phyloP scores from a whole-genome alignment of 1,140 invertebrate genomes.

The Hetaerina americana region DNA sequence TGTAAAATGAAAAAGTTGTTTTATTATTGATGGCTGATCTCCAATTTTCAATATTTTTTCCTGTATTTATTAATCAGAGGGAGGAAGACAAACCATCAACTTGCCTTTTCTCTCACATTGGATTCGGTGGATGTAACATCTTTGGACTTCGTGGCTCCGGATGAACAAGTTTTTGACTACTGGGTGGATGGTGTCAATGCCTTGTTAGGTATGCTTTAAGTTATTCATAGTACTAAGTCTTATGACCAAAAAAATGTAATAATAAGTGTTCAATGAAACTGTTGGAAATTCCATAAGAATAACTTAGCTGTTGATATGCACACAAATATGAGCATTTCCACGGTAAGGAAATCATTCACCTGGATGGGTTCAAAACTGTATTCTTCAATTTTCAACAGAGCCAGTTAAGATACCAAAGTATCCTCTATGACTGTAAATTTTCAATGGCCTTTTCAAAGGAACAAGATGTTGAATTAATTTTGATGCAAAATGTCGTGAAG shows the following conservation, averaged over 20 bases:
- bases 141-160: slow-evolving; percentile 83
- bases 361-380: too few relatives aligned
- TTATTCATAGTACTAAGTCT: slow-evolving; percentile 2
- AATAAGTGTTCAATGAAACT: too few relatives aligned
- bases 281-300: too few relatives aligned
- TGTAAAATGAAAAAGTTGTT: neutral
- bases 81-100: slow-evolving; percentile 62
- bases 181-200: slow-evolving; percentile 95
- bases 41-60: slow-evolving; percentile 2
- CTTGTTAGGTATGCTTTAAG: slow-evolving; percentile 50
- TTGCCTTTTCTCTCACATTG: slow-evolving; percentile 76
- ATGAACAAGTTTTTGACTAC: slow-evolving; percentile 79
- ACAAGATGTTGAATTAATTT: too few relatives aligned
- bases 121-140: slow-evolving; percentile 60
- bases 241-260: neutral
- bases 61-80: slow-evolving; percentile 35
- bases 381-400: too few relatives aligned
- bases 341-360: too few relatives aligned
- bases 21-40: slow-evolving; percentile 1
- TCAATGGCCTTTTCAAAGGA: too few relatives aligned
- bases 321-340: too few relatives aligned
- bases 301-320: too few relatives aligned
- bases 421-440: too few relatives aligned
- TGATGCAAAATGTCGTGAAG: too few relatives aligned
- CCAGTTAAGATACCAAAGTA: too few relatives aligned